Evolutionary conservation across 2,797 vertebrate species (phyloP), one percentile per base, ranked within the genome.

Genomic region (Enteromius anoplus): DNA sequence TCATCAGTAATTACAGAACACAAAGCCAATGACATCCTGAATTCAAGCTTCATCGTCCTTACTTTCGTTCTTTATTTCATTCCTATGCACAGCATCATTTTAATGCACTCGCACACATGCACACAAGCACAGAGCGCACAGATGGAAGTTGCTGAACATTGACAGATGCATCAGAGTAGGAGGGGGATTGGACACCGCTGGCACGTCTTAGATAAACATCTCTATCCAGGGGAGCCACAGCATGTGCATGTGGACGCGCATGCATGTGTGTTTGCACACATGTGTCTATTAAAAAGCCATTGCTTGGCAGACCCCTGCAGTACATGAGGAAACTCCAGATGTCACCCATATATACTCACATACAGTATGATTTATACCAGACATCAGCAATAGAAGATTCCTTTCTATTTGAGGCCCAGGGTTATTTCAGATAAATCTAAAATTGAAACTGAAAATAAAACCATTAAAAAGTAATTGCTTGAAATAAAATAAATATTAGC

Each of bases 311-410:
- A 91, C 91, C 92, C 93, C 93, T 90, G 72, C 87, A 91, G 94
- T 94, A 96, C 93, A 92, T 53, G 92, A 94, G 93, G 93, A 93
- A 66, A 51, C 88, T 95, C 93, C 96, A 97, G 95, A 96, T 97
- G 94, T 94, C 89, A 87, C 47, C 73, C 75, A 80, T 85, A 78
- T 49, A 79, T 64, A 71, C 73, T 49, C 37, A 69, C 88, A 91
- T 89, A 88, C 86, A 91, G 88, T 89, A 89, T 23, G 12, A 49
- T 19, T 62, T 80, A 4, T 14, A 69, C 10, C 81, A 89, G 82
- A 88, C 88, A 85, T 86, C 77, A 84, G n/a, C 53, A 78, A 62
- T 17, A 71, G 45, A 62, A 71, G 9, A 34, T 58, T 23, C 40
- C 2, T 82, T 49, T 78, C 32, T 65, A 21, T 26, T 45, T 37